Evolutionary conservation across 2,888 invertebrate species (phyloP), one percentile per base, ranked within the genome.

Genomic region (Chydorus sphaericus): DNA sequence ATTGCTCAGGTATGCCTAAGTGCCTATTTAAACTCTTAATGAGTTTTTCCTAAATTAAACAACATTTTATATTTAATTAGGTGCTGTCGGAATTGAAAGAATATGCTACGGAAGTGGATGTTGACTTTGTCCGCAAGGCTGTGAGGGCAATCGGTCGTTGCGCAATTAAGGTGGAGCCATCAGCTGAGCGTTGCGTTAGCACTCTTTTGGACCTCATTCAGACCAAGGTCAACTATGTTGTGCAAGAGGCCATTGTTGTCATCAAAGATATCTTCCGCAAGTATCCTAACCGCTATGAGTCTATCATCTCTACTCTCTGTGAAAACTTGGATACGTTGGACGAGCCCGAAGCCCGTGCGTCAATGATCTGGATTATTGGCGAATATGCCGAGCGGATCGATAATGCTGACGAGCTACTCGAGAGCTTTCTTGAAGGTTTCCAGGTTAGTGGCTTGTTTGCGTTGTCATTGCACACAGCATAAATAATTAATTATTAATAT

Each of bases 301-400:
- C 94, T 70, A 98, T 98, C 67, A 98, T 98, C 68, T 94, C 96
- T 60, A 98, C 97, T 0, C 75, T 98, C 6, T 98, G 98, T 70
- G 98, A 98, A 74, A 98, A 99, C 73, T 73, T 98, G 62, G 98
- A 98, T 67, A 98, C 98, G 0, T 71, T 98, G 59, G 98, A 99
- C 69, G 98, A 98, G 68, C 98, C 98, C 0, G 98, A 99, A 69
- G 98, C 97, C 0, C 71, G 97, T 63, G 97, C 97, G 4, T 93
- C 93, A 7, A 98, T 97, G 97, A 97, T 80, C 62, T 80, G 80
- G 80, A 80, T 80, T 61, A 78, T 80, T 64, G 97, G 96, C 20
- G 97, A 98, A 72, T 99, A 99, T 71, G 98, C 98, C 0, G 98
- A 98, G 69, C 82, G 98, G 62, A 99, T 98, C 63, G 98, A 98